phyloP scores from a whole-genome alignment of 1,140 invertebrate genomes.

The Aleiodes sp. region DNA sequence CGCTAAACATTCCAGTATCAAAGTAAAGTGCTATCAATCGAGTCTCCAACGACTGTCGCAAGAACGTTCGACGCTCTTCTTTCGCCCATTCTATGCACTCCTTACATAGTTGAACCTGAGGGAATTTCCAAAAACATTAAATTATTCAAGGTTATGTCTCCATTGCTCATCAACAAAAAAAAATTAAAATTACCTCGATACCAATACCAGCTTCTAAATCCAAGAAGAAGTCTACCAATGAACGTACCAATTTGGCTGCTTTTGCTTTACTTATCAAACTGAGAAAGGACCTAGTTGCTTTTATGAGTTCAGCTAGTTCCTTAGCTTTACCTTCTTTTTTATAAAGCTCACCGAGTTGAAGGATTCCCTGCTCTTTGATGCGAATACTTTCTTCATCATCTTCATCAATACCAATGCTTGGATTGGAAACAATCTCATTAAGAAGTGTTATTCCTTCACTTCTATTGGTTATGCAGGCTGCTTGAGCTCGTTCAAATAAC shows the following conservation, averaged over 20 bases:
- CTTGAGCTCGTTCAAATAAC: constrained; percentile 83
- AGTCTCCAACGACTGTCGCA: constrained; percentile 95
- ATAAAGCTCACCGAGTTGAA: constrained; percentile 88
- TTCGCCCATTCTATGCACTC: constrained; percentile 99
- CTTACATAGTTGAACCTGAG: constrained; percentile 82
- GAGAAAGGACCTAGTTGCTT: constrained; percentile 92
- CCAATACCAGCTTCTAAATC: constrained; percentile 95
- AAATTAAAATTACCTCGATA: constrained; percentile 76
- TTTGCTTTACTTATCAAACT: constrained; percentile 97
- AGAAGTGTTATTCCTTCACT: constrained; percentile 76
- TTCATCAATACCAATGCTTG: constrained; percentile 71
- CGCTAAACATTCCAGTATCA: constrained; percentile 89
- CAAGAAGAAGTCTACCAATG: constrained; percentile 96
- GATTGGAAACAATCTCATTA: constrained; percentile 77
- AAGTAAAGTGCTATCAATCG: constrained; percentile 93
- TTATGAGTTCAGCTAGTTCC: constrained; percentile 92
- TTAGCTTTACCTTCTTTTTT: constrained; percentile 93
- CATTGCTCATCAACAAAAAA: too few relatives aligned
- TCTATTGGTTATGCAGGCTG: constrained; percentile 74
- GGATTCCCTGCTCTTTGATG: constrained; percentile 88
- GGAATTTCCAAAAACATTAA: constrained; percentile 25
- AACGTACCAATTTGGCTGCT: constrained; percentile 96
- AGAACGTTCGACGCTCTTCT: constrained; percentile 95
- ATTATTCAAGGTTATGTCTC: not conserved
- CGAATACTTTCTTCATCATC: constrained; percentile 88